These are phyloP conservation scores for Eristalis tenax DNA, from an alignment of 2,888 invertebrate genomes.

Conservation along the genomic window DNA sequence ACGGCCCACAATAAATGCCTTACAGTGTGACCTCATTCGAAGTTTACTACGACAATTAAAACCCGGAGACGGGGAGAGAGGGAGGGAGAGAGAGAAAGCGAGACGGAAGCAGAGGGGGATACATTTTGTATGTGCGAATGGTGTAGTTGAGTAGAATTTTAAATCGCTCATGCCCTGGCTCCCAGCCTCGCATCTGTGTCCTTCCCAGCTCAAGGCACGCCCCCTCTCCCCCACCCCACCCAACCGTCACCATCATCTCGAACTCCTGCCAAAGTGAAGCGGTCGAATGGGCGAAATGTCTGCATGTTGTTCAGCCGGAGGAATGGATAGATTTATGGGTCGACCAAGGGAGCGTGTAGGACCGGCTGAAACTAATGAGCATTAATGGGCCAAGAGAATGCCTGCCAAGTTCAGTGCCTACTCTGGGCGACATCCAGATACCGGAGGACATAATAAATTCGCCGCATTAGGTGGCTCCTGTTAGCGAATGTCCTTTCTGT, in stretches of 20 bases:
- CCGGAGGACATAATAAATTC: constrained; percentile 54
- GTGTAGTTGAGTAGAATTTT: constrained; percentile 50
- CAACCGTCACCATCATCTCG: neutral
- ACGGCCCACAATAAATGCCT: constrained; percentile 36
- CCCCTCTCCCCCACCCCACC: neutral
- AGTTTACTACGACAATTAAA: constrained; percentile 66
- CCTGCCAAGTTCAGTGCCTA: constrained; percentile 69
- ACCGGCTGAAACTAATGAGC: constrained; percentile 69
- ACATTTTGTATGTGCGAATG: neutral
- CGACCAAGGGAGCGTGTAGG: constrained; percentile 25
- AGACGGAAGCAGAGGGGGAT: neutral
- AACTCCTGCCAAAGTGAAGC: neutral
- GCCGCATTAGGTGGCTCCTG: constrained; percentile 47
- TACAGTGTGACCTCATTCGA: constrained; percentile 66
- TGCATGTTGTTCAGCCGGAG: constrained; percentile 7
- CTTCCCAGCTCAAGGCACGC: constrained; percentile 5
- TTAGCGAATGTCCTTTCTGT: constrained; percentile 39
- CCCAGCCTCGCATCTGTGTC: constrained; percentile 5
- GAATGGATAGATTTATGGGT: constrained; percentile 49
- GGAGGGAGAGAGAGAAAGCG: neutral
- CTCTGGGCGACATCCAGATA: constrained; percentile 43
- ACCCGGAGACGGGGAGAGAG: neutral
- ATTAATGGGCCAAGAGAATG: constrained; percentile 64
- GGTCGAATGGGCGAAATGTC: constrained; percentile 39
- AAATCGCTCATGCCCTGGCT: constrained; percentile 26